Base-by-base conservation (phyloP, 2,888 invertebrate species). In the Cremastinae sp. region DNA sequence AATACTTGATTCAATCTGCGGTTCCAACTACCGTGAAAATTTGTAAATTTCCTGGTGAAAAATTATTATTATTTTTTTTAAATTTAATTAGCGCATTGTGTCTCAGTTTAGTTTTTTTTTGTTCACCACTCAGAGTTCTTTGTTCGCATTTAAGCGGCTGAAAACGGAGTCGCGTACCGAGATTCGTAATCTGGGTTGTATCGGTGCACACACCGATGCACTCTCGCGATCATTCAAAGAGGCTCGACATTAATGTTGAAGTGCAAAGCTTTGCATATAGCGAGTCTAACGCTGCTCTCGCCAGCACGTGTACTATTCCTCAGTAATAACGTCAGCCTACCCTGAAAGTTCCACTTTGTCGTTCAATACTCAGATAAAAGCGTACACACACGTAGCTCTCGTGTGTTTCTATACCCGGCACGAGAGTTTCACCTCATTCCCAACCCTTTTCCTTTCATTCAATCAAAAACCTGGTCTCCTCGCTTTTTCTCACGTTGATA, bases 191-290 rank as follows among this genome's bases (percentile, higher is more conserved):
- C 55, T 49, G 41, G 56, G 39, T 37, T 53, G 1, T 56, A 51
- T 9, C 41, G 10, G 37, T 55, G 43, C 41, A n/a, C 18, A 51
- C 1, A 49, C n/a, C 49, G 37, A 39, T 35, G 14, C 64, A 28
- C 49, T 35, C 61, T 62, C 14, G 59, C 47, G 43, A 62, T 66
- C 64, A 66, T 66, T 66, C 55, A 70, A 47, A 49, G 62, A 70
- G 70, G 62, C 58, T 71, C 61, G 62, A 69, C 75, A 80, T 78
- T 75, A 79, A 79, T 75, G 75, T 78, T 79, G 74, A 79, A 80
- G 78, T 80, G 80, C 78, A 78, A 79, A 78, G 55, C 78, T 43
- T 61, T 74, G 65, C 62, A 70, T 68, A 56, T 73, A 78, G 56
- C 61, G 20, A 59, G 59, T 51, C 47, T 43, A 45, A 68, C 53